These are phyloP conservation scores for Lates calcarifer DNA, from an alignment of 2,113 vertebrate genomes.

Conservation along the genomic window DNA sequence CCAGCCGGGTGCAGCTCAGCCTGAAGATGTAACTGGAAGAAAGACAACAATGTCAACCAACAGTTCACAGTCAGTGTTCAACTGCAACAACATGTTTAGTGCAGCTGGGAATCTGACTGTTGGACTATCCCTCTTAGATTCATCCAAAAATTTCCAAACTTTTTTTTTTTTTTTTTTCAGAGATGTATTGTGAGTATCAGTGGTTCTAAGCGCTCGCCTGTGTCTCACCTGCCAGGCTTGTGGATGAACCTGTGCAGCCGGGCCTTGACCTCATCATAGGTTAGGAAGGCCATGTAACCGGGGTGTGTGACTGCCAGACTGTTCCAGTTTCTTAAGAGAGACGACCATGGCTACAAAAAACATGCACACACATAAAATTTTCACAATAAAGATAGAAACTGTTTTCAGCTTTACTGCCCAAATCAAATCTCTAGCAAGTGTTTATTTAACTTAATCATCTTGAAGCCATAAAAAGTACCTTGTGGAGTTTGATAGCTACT, in stretches of 20 bases:
- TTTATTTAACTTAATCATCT: not conserved
- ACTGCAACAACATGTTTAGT: not conserved
- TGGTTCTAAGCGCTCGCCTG: not conserved
- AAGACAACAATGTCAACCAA: not conserved
- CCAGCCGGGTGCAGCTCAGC: constrained; percentile 96
- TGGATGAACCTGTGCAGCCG: constrained; percentile 98
- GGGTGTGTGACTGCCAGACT: constrained; percentile 97
- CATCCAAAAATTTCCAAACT: too few species aligned
- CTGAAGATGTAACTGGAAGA: constrained; percentile 95
- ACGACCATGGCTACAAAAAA: constrained; percentile 93
- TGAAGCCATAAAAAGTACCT: not conserved
- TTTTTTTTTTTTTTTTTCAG: too few species aligned
- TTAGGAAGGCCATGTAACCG: constrained; percentile 99
- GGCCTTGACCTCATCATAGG: constrained; percentile 98
- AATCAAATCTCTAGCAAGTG: not conserved
- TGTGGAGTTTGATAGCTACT: not conserved
- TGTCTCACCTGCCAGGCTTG: constrained; percentile 94
- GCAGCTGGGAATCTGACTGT: not conserved
- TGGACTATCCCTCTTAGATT: not conserved
- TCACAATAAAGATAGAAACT: not conserved
- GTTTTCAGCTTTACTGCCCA: not conserved
- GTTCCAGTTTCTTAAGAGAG: constrained; percentile 98
- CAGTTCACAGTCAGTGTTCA: not conserved
- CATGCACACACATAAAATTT: constrained; percentile 4
- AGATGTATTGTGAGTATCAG: not conserved